Conservation (phyloP, 2,113 vertebrate species). For the Lepisosteus osseus region DNA sequence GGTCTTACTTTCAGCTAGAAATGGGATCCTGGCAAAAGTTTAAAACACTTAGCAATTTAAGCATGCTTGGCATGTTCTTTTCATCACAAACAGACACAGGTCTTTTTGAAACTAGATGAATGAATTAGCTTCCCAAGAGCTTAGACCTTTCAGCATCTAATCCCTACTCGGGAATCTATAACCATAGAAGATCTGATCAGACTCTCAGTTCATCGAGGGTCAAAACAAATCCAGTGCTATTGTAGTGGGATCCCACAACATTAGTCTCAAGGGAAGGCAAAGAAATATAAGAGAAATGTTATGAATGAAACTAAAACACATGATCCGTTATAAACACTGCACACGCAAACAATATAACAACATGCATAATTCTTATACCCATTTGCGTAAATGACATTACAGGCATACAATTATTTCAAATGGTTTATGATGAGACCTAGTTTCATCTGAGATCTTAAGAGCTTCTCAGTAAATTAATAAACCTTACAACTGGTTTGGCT, state of each 20-base stretch:
- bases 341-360: no score
- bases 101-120: background rate
- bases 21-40: slow-evolving; percentile 4
- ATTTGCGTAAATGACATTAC: no score
- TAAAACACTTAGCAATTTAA: background rate
- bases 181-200: background rate
- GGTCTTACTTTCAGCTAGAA: slow-evolving; percentile 24
- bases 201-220: background rate
- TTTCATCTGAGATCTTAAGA: no score
- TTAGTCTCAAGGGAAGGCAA: background rate
- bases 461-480: no score
- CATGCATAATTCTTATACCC: no score
- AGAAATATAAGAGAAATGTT: no score
- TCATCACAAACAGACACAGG: background rate
- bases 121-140: background rate
- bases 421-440: no score
- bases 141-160: background rate
- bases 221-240: background rate
- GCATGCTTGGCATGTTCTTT: background rate
- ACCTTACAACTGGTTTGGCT: no score
- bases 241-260: background rate
- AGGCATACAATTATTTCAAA: no score
- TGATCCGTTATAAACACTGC: no score
- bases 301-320: no score
- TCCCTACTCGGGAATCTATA: background rate